These are phyloP conservation scores for Epinotia demarniana DNA, from an alignment of 2,888 invertebrate species.

Conservation along the genomic window DNA sequence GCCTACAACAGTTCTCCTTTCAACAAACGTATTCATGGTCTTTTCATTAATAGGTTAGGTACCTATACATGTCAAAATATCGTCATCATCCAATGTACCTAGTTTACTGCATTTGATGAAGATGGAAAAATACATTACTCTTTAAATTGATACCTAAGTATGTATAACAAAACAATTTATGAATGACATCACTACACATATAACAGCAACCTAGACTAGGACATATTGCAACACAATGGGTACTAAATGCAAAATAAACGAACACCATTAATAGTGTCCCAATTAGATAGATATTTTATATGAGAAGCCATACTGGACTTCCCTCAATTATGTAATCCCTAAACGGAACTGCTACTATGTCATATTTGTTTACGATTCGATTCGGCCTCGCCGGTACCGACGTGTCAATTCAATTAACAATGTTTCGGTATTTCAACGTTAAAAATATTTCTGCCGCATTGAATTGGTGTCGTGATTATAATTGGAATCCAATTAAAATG, in stretches of 20 bases:
- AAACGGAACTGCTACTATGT: conserved; percentile 68
- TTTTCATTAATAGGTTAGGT: no score
- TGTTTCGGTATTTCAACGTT: conserved; percentile 58
- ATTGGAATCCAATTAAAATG: conserved; percentile 1
- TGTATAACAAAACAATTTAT: background rate
- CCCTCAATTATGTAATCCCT: conserved; percentile 46
- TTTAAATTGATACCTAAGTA: no score
- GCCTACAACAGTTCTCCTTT: no score
- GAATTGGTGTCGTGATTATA: background rate
- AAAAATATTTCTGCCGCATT: conserved; percentile 45
- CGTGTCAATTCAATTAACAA: conserved; percentile 74
- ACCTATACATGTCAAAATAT: no score
- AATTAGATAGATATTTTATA: conserved; percentile 28
- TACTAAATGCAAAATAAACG: conserved; percentile 33
- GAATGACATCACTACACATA: conserved; percentile 13
- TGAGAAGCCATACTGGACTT: conserved; percentile 25
- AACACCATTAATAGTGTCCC: conserved; percentile 2
- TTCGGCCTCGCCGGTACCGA: conserved; percentile 60
- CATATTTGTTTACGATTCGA: conserved; percentile 66
- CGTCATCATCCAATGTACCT: no score
- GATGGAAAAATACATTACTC: no score
- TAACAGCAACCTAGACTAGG: background rate
- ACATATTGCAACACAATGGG: conserved; percentile 1
- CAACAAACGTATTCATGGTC: no score
- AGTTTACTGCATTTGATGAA: no score